Conservation (phyloP, 2,888 invertebrate genomes). For the Cerastis rubricosa region DNA sequence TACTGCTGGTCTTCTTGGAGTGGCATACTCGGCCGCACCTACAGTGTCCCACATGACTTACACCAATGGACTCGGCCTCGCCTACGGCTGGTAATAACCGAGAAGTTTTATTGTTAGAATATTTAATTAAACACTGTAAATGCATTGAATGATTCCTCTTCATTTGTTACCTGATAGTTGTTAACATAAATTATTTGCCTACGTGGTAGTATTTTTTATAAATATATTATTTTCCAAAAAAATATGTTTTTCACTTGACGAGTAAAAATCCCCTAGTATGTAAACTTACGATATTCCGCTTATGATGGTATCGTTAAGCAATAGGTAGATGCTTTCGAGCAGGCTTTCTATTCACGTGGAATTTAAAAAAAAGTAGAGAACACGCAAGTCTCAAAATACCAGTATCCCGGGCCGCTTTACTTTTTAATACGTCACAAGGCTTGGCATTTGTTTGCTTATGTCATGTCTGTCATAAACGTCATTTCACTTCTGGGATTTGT, state of each 20-base stretch:
- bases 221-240: conserved; percentile 53
- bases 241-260: conserved; percentile 9
- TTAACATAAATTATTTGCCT: conserved; percentile 77
- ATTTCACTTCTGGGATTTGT: conserved; percentile 18
- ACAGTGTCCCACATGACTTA: conserved; percentile 92
- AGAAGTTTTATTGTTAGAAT: conserved; percentile 38
- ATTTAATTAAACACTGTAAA: conserved; percentile 59
- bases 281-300: not conserved
- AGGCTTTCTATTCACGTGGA: not conserved
- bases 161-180: conserved; percentile 86
- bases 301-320: not conserved
- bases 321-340: too few relatives aligned
- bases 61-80: conserved; percentile 89
- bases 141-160: conserved; percentile 84
- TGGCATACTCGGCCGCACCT: conserved; percentile 91
- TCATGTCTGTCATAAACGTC: conserved; percentile 28
- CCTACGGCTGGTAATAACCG: conserved; percentile 88
- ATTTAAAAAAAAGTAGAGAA: not conserved
- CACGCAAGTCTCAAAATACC: conserved; percentile 11
- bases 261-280: not conserved
- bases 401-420: not conserved
- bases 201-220: conserved; percentile 59
- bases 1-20: conserved; percentile 89
- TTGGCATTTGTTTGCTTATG: not conserved
- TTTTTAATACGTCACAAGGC: not conserved